These are phyloP conservation scores for Ictidomys tridecemlineatus DNA, from an alignment of 2,113 vertebrate species.

Conservation along the genomic window DNA sequence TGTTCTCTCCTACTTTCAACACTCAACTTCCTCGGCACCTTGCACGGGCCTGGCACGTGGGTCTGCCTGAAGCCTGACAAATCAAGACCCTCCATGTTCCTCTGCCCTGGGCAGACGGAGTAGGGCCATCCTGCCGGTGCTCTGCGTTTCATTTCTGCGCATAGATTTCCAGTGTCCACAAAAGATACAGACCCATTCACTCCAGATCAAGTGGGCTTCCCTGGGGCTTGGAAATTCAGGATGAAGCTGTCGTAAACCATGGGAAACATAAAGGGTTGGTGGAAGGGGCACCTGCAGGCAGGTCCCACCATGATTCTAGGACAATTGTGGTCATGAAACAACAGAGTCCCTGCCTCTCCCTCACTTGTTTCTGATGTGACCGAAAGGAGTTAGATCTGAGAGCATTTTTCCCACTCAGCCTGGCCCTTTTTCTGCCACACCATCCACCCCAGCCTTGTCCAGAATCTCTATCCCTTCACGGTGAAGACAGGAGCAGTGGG, in stretches of 20 bases:
- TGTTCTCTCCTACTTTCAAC: no score
- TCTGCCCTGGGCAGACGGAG: fast-evolving
- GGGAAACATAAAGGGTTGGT: fast-evolving
- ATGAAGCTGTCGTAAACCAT: fast-evolving
- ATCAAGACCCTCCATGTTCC: neutral
- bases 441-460: neutral
- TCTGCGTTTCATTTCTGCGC: neutral
- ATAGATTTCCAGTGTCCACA: fast-evolving
- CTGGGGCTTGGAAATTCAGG: fast-evolving
- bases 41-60: fast-evolving
- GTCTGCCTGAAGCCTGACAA: neutral
- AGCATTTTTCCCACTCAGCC: fast-evolving
- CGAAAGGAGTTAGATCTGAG: neutral
- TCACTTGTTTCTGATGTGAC: neutral
- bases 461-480: fast-evolving
- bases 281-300: neutral
- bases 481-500: fast-evolving
- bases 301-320: fast-evolving
- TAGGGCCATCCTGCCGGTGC: fast-evolving
- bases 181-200: no score
- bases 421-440: fast-evolving
- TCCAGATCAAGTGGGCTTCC: fast-evolving
- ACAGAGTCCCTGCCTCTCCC: neutral
- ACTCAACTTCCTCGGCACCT: fast-evolving
- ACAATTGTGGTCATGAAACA: fast-evolving